A percentile compares a stretch with the other conserved stretches of the same genome.
phyloP scores from a whole-genome alignment of 1,140 invertebrate genomes.

The Drosophila kurseongensis region DNA sequence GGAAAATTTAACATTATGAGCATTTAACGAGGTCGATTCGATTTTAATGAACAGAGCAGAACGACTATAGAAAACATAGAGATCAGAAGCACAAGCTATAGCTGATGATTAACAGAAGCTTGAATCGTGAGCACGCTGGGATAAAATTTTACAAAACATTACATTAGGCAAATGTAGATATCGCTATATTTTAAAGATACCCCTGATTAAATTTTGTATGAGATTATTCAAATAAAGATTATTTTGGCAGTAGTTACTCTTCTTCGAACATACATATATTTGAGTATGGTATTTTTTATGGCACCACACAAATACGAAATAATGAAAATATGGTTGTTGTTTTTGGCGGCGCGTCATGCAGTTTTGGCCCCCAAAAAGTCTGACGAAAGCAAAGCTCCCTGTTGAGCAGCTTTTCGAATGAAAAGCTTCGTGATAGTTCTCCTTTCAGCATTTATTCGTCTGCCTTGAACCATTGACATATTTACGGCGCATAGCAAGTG shows the following conservation, averaged over 20 bases:
- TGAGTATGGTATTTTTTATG: neutral
- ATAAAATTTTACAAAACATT: too few species aligned
- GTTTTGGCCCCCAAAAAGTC: constrained; percentile 24
- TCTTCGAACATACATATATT: too few species aligned
- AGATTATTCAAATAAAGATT: too few species aligned
- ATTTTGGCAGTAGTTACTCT: too few species aligned
- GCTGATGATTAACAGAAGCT: too few species aligned
- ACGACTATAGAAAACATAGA: neutral
- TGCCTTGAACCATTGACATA: constrained; percentile 80
- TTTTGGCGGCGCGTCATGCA: constrained; percentile 12
- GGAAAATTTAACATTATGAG: neutral
- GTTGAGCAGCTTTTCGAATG: constrained; percentile 11
- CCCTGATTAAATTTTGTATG: too few species aligned
- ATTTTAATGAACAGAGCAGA: constrained; percentile 4
- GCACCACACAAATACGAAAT: neutral
- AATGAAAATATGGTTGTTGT: neutral
- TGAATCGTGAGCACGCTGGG: too few species aligned
- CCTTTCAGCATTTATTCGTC: constrained; percentile 24
- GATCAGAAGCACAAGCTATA: neutral
- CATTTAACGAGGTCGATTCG: constrained; percentile 31
- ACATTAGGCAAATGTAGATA: too few species aligned
- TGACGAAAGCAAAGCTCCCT: constrained; percentile 37
- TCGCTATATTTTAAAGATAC: too few species aligned
- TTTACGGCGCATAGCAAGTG: constrained; percentile 53
- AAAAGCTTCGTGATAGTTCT: constrained; percentile 24